Evolutionary conservation across 2,888 invertebrate genomes (phyloP), one percentile per base, ranked within the genome.

Genomic region (Belgica antarctica): DNA sequence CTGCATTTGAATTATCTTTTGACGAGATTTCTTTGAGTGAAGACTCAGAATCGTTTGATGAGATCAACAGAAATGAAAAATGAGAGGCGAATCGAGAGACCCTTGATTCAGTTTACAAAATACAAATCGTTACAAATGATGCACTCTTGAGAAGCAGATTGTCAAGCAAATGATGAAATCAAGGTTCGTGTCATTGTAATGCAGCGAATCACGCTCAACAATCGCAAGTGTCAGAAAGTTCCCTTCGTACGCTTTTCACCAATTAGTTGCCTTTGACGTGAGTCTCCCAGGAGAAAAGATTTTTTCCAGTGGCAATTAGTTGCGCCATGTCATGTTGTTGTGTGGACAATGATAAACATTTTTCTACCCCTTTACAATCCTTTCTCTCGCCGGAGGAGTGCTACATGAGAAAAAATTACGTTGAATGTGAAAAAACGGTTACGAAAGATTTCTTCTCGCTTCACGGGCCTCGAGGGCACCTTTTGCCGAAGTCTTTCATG

Each of bases 331-430:
- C 57, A 68, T 34, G 52, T 68, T 68, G 57, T 57, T 57, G 57
- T 57, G 47, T 68, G 68, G 68, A 68, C 68, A 68, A 57, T 68
- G 68, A 57, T 47, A 68, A 47, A 57, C 24, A 62, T 27, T 28
- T n/a, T 57, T 41, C 52, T 68, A 68, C 68, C 68, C 68, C 57
- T 68, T 66, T n/a, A n/a, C n/a, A n/a, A n/a, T n/a, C n/a, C n/a
- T 68, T 25, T n/a, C 24, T 19, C 1, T 24, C 1, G 62, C 17
- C 19, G 28, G 62, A 62, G 34, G 22, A n/a, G 62, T 1, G 24
- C 7, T 24, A 31, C 34, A 31, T 57, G 62, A 28, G 34, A 34
- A 31, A 62, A 62, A 28, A 27, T 27, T 2, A 5, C 17, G 22
- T 7, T 5, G 52, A 52, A 52, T 22, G 61, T n/a, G 28, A 61